These are phyloP conservation scores for Dendroctonus valens DNA, from an alignment of 1,140 invertebrate species.

Conservation along the genomic window DNA sequence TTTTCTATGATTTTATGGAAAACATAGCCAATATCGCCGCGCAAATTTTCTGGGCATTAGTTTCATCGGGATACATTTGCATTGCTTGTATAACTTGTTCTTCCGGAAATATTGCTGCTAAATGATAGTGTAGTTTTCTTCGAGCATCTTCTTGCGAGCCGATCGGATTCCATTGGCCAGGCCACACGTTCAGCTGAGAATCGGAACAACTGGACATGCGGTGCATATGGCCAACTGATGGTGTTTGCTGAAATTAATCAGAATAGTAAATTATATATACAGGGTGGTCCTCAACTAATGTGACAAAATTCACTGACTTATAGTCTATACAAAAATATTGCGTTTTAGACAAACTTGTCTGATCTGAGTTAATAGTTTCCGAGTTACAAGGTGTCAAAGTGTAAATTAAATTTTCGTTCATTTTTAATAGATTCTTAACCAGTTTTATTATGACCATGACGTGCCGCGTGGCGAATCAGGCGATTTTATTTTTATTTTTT, in stretches of 20 bases:
- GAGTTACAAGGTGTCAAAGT: too few species aligned
- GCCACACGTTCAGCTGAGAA: constrained; percentile 62
- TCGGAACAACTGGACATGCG: constrained; percentile 61
- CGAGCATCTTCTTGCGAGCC: constrained; percentile 65
- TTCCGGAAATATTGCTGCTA: constrained; percentile 84
- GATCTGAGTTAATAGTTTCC: too few species aligned
- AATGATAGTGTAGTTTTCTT: constrained; percentile 76
- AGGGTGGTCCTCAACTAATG: too few species aligned
- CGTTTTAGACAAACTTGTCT: too few species aligned
- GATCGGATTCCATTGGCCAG: constrained; percentile 43
- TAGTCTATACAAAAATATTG: too few species aligned
- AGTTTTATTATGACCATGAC: too few species aligned
- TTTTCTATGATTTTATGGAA: constrained; percentile 56
- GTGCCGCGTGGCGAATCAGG: too few species aligned
- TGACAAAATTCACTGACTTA: too few species aligned
- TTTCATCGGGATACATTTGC: constrained; percentile 82
- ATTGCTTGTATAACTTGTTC: constrained; percentile 83
- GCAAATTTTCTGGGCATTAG: constrained; percentile 84
- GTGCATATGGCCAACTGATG: constrained; percentile 48
- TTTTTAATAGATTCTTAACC: too few species aligned
- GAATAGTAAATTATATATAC: too few species aligned
- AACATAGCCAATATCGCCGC: constrained; percentile 78
- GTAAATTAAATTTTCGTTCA: too few species aligned
- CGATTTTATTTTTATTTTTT: too few species aligned
- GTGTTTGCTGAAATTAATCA: constrained; percentile 35